Base-by-base conservation (phyloP, 2,113 vertebrate species). In the Albula goreensis region DNA sequence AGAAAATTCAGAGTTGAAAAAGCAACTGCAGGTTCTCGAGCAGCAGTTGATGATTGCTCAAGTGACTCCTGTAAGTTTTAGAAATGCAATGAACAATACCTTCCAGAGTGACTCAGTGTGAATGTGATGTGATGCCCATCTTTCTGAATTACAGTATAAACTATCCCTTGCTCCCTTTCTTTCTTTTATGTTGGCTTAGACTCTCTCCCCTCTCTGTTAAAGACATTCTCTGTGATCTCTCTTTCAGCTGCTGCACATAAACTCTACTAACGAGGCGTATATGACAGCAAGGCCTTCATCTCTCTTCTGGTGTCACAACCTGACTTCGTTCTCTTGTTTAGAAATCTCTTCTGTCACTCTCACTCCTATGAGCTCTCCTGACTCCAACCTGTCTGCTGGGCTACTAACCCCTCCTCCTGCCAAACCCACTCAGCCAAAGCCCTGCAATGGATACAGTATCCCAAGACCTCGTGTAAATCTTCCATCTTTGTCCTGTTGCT, bases 1-100 rank as follows among this genome's bases (percentile, higher is more conserved):
- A 1, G 98, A 99, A 95, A 99, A 99, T 87, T 95, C 93, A 78
- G 97, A 99, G 88, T 93, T 99, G 83, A 99, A 98, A 96, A 96
- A 96, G 79, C 98, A 98, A 91, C 96, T 99, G n/a, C 97, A 97
- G 82, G 96, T 97, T 87, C 93, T 99, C 88, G 98, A 99, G 91
- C 97, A 97, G 80, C 98, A 97, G 88, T 91, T 99, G 93, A 97
- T 96, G 94, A 96, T 96, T 83, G 93, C 95, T 85, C 97, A 97
- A 85, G 94, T 95, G 1, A 94, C 97, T 83, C 96, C 97, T 88
- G 98, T 99, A 96, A 97, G 97, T 96, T 91, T 63, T 11, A 19
- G 80, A 50, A 53, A 19, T 52, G 80, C 19, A 49, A 74, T 74
- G 56, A 11, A 81, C 19, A 7, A 17, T 52, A 25, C 77, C 15